phyloP scores from a whole-genome alignment of 92 coral and sea anemone genomes.

The Palythoa caribaeorum region DNA sequence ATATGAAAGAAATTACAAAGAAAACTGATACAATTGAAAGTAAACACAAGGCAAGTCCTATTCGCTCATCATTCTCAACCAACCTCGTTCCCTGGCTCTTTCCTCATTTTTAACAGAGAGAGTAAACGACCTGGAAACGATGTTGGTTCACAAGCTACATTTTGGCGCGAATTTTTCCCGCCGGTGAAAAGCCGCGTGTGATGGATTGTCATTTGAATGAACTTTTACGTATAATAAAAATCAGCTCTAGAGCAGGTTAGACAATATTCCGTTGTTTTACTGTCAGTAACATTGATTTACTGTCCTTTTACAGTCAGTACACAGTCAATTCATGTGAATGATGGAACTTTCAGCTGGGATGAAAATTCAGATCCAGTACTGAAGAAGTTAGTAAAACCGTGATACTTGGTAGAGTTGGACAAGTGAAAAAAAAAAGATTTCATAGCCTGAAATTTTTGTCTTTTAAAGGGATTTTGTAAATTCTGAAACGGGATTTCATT shows the following conservation, averaged over 20 bases:
- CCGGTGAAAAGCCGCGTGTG: neutral
- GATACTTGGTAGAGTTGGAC: neutral
- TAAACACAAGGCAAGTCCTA: neutral
- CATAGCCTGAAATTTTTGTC: no score
- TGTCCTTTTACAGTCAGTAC: slow-evolving; percentile 35
- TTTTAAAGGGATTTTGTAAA: no score
- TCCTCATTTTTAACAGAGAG: no score
- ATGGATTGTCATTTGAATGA: neutral
- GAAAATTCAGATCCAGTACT: slow-evolving; percentile 71
- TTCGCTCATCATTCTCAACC: neutral
- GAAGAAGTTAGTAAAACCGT: slow-evolving; percentile 70
- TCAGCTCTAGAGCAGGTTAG: neutral
- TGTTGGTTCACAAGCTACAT: neutral
- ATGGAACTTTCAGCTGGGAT: slow-evolving; percentile 90
- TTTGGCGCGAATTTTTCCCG: neutral
- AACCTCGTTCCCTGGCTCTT: no score
- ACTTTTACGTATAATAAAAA: no score
- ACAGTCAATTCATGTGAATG: slow-evolving; percentile 68
- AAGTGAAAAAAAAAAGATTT: neutral
- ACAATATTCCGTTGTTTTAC: neutral
- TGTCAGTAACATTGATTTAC: neutral
- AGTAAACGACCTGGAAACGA: no score
- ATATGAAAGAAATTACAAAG: neutral
- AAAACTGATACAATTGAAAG: neutral
- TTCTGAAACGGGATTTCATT: no score